Base-by-base conservation (phyloP, 2,797 vertebrate species). In the Pitangus sulphuratus region DNA sequence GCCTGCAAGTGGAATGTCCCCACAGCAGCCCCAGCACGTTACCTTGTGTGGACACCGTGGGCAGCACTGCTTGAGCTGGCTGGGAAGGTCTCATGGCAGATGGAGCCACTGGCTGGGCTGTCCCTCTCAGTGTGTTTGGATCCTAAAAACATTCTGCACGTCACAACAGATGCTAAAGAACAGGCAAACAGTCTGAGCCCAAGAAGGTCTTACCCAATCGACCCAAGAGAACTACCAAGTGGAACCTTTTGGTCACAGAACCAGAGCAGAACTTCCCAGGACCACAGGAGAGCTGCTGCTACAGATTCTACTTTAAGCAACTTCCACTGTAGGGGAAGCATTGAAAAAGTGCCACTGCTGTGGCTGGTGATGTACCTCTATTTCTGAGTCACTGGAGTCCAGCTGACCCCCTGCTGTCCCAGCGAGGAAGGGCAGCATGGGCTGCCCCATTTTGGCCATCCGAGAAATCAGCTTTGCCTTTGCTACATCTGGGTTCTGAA, bases 361-460 rank as follows among this genome's bases (percentile, higher is more conserved):
- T 15, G 35, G 21, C 6, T 28, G 37, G 58, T 31, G 62, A 71
- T 79, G 58, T 93, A 99, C 99, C 98, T 99, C 99, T 1, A 98
- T 97, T 92, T 99, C 99, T 0, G 99, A 99, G 97, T 99, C 99
- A n/a, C 98, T 99, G 95, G 99, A 99, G 95, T 99, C 99, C 4
- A 98, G 98, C 53, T 99, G 99, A 40, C 98, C 95, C 17, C 98
- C 97, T 18, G 96, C 89, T 7, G 95, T 95, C 31, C 98, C 98
- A 0, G 98, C 84, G 11, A 99, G 96, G 91, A 99, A 99, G 48
- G 99, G 99, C 80, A 99, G 93, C 99, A 99, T 99, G 42, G 99
- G 99, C 90, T 99, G 99, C 2, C 99, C 99, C 99, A 99, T 99
- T 97, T 98, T 99, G 15, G 99, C 99, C 99, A 99, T 99, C 54